A percentile compares a stretch with the other conserved stretches of the same genome.
phyloP scores from a whole-genome alignment of 2,797 vertebrate genomes.

The Micropoecilia bifurca region DNA sequence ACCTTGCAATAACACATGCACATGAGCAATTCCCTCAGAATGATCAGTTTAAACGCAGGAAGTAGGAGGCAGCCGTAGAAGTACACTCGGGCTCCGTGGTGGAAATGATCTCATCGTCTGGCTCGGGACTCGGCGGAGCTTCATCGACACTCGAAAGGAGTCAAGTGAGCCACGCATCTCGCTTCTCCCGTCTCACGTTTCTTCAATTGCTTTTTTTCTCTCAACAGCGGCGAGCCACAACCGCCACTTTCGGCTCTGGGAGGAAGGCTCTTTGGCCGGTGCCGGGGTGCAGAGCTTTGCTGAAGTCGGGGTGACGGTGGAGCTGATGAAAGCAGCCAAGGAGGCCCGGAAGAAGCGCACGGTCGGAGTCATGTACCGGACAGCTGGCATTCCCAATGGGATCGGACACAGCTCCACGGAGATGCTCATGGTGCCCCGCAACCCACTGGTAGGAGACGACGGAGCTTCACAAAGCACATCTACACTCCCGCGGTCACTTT shows the following conservation, averaged over 20 bases:
- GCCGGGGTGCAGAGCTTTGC: slow-evolving; percentile 81
- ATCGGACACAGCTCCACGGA: slow-evolving; percentile 85
- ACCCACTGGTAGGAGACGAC: slow-evolving; percentile 75
- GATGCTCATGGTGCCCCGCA: slow-evolving; percentile 80
- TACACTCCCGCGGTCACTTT: slow-evolving; percentile 52
- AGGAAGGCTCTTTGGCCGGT: slow-evolving; percentile 77
- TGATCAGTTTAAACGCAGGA: slow-evolving; percentile 66
- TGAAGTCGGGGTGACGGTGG: slow-evolving; percentile 82
- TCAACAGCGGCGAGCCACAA: slow-evolving; percentile 82
- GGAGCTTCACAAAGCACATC: slow-evolving; percentile 37
- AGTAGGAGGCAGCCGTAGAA: slow-evolving; percentile 55
- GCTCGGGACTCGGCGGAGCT: slow-evolving; percentile 63
- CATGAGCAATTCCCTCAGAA: slow-evolving; percentile 51
- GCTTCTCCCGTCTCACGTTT: slow-evolving; percentile 54
- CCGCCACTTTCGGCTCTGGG: slow-evolving; percentile 81
- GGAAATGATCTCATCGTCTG: slow-evolving; percentile 76
- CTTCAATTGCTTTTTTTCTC: slow-evolving; percentile 52
- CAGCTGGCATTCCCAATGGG: slow-evolving; percentile 81
- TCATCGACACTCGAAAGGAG: slow-evolving; percentile 67
- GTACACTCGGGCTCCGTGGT: slow-evolving; percentile 60
- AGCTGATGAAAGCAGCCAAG: slow-evolving; percentile 81
- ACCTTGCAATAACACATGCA: slow-evolving; percentile 39
- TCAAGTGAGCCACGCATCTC: slow-evolving; percentile 61
- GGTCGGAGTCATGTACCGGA: slow-evolving; percentile 81
- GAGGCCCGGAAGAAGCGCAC: slow-evolving; percentile 78